Evolutionary conservation across 1,140 invertebrate species (phyloP), one percentile per base, ranked within the genome.

Genomic region (Steinernema feltiae): DNA sequence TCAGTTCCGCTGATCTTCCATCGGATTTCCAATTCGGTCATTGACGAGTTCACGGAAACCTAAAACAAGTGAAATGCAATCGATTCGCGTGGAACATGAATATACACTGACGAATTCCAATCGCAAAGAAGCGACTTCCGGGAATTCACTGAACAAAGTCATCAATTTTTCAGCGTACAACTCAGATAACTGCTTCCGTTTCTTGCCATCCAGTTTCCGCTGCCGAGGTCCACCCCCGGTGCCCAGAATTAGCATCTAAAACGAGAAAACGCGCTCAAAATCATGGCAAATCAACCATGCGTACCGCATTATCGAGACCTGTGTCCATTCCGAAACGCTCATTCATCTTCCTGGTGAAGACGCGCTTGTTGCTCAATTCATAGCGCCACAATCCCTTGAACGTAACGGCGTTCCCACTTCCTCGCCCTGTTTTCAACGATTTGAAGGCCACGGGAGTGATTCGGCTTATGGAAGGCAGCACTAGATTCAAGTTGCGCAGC

Each of bases 151-250:
- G n/a, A 1, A 83, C n/a, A 73, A 80, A 12, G 21, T 53, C 48
- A 27, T 31, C 21, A 18, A 81, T 32, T 69, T 82, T 32, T 75
- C 72, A 18, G 15, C 48, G 41, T 82, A 82, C 29, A 82, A 35
- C n/a, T 63, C 21, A 12, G 17, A 63, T 7, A 82, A 53, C 69
- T 84, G 80, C 30, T 48, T 30, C 0, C 48, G 35, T 71, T 84
- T 84, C 69, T 82, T 82, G 17, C 69, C 78, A 48, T 81, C 76
- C 70, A 82, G 69, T 31, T 78, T 29, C 18, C 80, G 80, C 32
- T 72, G 7, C 32, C 74, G 46, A 1, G 69, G 30, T 76, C 70
- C 71, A 7, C 7, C 15, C 7, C 53, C 53, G 3, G 15, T 17
- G 24, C 12, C 3, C 24, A 63, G 24, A 63, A 63, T 27, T 7